Base-by-base conservation (phyloP, 2,888 invertebrate species). In the Epirrita christyi region DNA sequence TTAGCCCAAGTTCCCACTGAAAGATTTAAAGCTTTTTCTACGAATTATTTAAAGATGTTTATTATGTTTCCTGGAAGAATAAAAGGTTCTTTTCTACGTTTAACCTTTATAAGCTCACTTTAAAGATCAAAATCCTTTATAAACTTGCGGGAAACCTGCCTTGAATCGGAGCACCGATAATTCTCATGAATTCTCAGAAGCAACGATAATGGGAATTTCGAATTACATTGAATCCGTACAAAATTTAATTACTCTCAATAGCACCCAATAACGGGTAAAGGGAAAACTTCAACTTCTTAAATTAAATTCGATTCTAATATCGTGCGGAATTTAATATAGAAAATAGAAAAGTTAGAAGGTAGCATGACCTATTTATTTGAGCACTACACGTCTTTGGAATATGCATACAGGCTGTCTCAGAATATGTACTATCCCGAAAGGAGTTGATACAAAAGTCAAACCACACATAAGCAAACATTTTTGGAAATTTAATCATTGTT, bases 331-430 rank as follows among this genome's bases (percentile, higher is more conserved):
- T 32, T 32, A 7, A 32, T 49, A 49, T 41, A 29, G 34, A 42
- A 36, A 11, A 36, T 11, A 50, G 6, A 42, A 29, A 27, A 45
- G 34, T 34, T 13, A 13, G 46, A 36, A 11, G 27, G 27, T 50
- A 34, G 11, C 42, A n/a, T 50, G 53, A 46, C 53, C 53, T 41
- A 53, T 45, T 53, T 52, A 34, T 38, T 27, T 21, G n/a, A 34
- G 15, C 50, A n/a, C n/a, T n/a, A n/a, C n/a, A 41, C 50, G 36
- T 50, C 0, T 36, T 36, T 0, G 36, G n/a, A n/a, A 5, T n/a
- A 36, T n/a, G n/a, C 5, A 36, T n/a, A 36, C 5, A 36, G 36
- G 8, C 6, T 7, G 32, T 3, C 21, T 4, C 21, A 21, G 21
- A 21, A 21, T 21, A 4, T 4, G 21, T 21, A 21, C 4, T 2